These are phyloP conservation scores for Gambusia holbrooki DNA, from an alignment of 2,113 vertebrate genomes.

Conservation along the genomic window DNA sequence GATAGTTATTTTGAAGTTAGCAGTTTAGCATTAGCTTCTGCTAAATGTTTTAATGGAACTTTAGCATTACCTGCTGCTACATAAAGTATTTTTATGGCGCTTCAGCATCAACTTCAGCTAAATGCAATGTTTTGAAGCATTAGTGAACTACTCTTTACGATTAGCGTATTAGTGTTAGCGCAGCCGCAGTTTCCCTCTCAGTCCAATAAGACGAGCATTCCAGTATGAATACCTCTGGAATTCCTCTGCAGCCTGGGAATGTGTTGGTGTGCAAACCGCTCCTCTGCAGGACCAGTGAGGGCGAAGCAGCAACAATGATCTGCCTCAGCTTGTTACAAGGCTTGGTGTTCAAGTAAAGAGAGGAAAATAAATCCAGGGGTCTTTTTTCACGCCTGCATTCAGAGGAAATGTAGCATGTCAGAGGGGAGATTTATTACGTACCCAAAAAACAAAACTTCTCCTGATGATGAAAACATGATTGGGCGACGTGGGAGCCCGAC, in stretches of 20 bases:
- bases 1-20: no score
- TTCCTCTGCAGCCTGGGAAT: slow-evolving; percentile 62
- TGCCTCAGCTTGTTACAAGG: slow-evolving; percentile 81
- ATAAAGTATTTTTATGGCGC: no score
- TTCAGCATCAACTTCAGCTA: no score
- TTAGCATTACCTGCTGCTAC: no score
- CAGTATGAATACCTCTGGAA: slow-evolving; percentile 67
- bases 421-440: slow-evolving; percentile 73
- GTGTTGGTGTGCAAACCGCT: slow-evolving; percentile 70
- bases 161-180: no score
- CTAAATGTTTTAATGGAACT: no score
- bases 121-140: no score
- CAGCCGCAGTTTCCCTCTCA: slow-evolving; percentile 10
- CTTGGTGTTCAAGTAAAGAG: slow-evolving; percentile 55
- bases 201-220: slow-evolving; percentile 66
- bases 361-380: slow-evolving; percentile 24
- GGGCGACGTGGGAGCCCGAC: slow-evolving; percentile 62
- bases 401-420: slow-evolving; percentile 80
- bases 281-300: slow-evolving; percentile 65
- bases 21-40: no score
- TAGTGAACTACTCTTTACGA: no score
- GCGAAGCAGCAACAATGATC: slow-evolving; percentile 72
- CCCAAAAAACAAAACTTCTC: slow-evolving; percentile 73
- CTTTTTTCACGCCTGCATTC: slow-evolving; percentile 76
- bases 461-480: slow-evolving; percentile 75